Evolutionary conservation across 2,888 invertebrate genomes (phyloP), one percentile per base, ranked within the genome.

Genomic region (Orgyia antiqua): DNA sequence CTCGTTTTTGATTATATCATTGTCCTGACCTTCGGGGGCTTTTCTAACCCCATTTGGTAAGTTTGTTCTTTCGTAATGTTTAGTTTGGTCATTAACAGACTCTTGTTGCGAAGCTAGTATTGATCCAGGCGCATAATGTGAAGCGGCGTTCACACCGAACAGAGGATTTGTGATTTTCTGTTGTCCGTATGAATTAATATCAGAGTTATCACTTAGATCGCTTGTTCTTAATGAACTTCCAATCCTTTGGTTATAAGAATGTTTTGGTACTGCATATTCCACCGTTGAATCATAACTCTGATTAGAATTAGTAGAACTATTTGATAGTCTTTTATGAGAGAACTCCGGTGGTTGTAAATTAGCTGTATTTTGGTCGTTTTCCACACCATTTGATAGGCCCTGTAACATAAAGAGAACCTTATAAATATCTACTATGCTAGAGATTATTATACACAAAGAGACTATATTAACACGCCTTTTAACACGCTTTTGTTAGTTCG

Each of bases 1-100:
- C 63, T 89, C 89, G 29, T 84, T 83, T 53, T 89, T 79, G 62
- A 89, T 86, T 10, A 89, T 88, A 58, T 94, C 93, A 69, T 93
- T 91, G 74, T 94, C 94, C 68, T 93, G 93, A 12, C 94, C 94
- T 62, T 94, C 94, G 2, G 94, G 94, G 26, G 92, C 93, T 70
- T 89, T 89, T 13, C 93, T 76, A 26, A 90, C 84, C 36, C 89
- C 88, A 49, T 87, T 87, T 18, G 86, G 84, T 39, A 86, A 29
- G 41, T 40, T 64, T 28, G 57, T 42, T 39, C 68, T 67, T 25
- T 83, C 79, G 58, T 69, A 77, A 31, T 63, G 62, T 52, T 75
- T 76, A 9, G 42, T 46, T 17, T 70, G 65, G 12, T 74, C 72
- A 37, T 52, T 65, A 36, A 56, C 39, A 15, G 58, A 49, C 28